Evolutionary conservation across 2,888 invertebrate species (phyloP).

Genomic region (Agriopis marginaria): DNA sequence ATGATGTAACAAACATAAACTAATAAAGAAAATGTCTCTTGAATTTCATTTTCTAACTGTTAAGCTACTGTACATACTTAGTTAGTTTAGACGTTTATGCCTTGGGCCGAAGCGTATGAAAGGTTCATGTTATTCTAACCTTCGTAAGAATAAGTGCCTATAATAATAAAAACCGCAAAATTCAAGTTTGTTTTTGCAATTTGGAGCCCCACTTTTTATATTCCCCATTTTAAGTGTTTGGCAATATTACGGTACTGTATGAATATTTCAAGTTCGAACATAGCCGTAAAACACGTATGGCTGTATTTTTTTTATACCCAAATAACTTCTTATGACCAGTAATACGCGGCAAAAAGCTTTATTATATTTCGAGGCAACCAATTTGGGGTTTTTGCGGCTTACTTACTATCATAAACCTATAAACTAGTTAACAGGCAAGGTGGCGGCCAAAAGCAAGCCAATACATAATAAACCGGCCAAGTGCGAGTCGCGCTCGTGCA

Average conservation of each 20-base stretch:
- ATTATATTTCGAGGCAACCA: conserved; percentile 21
- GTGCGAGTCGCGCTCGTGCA: too few relatives aligned
- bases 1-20: too few relatives aligned
- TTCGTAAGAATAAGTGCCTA: conserved; percentile 54
- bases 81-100: conserved; percentile 10
- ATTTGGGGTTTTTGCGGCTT: conserved; percentile 26
- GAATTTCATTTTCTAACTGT: too few relatives aligned
- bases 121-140: conserved; percentile 53
- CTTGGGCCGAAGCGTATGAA: conserved; percentile 49
- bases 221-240: conserved; percentile 49
- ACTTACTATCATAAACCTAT: conserved; percentile 22
- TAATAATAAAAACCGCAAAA: conserved; percentile 57
- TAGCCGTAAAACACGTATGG: conserved; percentile 28
- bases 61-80: too few relatives aligned
- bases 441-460: too few relatives aligned
- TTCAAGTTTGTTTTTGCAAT: conserved; percentile 55
- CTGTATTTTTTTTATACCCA: conserved; percentile 28
- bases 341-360: conserved; percentile 19
- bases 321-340: conserved; percentile 29
- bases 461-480: too few relatives aligned
- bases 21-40: too few relatives aligned
- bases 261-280: conserved; percentile 39
- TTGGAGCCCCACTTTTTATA: conserved; percentile 52
- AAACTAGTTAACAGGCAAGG: too few relatives aligned
- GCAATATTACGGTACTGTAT: conserved; percentile 44